A percentile compares a stretch with the other conserved stretches of the same genome.
phyloP scores from a whole-genome alignment of 2,888 invertebrate genomes.

The Pantelozetes paolii region DNA sequence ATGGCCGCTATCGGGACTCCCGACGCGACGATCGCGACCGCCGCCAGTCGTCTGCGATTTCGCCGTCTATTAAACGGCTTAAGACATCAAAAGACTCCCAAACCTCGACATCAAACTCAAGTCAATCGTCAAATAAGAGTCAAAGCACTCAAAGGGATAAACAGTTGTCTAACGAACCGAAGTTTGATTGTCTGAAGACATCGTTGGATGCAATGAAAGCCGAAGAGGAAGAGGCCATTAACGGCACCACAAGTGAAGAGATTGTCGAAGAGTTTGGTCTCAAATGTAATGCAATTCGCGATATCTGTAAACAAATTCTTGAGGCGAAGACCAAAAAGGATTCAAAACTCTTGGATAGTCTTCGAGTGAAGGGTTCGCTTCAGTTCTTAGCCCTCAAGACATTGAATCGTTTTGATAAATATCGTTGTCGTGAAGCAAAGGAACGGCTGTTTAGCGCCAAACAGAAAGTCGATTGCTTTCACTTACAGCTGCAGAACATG shows the following conservation, averaged over 20 bases:
- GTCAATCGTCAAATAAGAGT: not conserved
- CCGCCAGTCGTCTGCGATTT: not conserved
- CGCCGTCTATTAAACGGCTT: constrained; percentile 37
- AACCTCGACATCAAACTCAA: not conserved
- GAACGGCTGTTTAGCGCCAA: constrained; percentile 73
- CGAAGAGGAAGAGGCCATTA: constrained; percentile 45
- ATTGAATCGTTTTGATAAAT: constrained; percentile 82
- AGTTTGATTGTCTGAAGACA: constrained; percentile 15
- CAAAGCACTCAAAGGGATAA: not conserved
- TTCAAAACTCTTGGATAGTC: not conserved
- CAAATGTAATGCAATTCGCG: constrained; percentile 42
- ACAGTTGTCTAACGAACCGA: not conserved
- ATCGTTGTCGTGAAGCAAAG: constrained; percentile 73
- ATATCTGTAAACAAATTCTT: constrained; percentile 42
- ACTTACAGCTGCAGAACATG: constrained; percentile 84
- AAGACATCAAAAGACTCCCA: constrained; percentile 36
- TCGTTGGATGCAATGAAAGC: constrained; percentile 29
- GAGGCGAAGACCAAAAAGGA: constrained; percentile 40
- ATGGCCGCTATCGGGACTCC: not conserved
- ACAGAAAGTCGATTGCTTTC: constrained; percentile 80
- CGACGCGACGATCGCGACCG: constrained; percentile 31
- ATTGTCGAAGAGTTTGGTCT: constrained; percentile 42
- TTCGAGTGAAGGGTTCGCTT: constrained; percentile 39
- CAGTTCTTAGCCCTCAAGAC: constrained; percentile 69
- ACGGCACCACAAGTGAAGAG: constrained; percentile 34